Conservation (phyloP, 2,888 invertebrate species). For the Amiota mariae region DNA sequence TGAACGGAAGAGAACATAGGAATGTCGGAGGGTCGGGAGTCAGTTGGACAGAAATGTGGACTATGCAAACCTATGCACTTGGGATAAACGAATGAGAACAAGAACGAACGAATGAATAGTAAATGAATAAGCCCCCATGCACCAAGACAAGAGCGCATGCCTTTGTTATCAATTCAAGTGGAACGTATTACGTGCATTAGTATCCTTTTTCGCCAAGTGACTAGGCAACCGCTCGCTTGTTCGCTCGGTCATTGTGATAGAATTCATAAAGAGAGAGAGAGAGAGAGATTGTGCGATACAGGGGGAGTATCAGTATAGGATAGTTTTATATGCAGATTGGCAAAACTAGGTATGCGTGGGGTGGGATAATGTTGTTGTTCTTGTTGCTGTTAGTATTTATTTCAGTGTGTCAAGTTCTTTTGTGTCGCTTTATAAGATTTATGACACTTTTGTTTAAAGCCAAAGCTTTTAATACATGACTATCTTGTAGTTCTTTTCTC, state of each 20-base stretch:
- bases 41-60: too few species aligned
- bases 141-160: constrained; percentile 31
- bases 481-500: neutral
- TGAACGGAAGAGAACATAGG: too few species aligned
- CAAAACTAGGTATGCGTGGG: neutral
- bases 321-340: too few species aligned
- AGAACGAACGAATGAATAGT: neutral
- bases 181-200: constrained; percentile 68
- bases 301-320: too few species aligned
- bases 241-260: too few species aligned
- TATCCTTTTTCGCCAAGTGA: constrained; percentile 51
- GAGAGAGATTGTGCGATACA: too few species aligned
- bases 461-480: constrained; percentile 53
- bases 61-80: too few species aligned
- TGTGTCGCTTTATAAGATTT: constrained; percentile 63
- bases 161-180: constrained; percentile 62
- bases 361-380: constrained; percentile 19
- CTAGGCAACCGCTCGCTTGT: constrained; percentile 19
- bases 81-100: neutral
- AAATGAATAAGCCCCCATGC: constrained; percentile 19
- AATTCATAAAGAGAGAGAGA: too few species aligned
- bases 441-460: constrained; percentile 66
- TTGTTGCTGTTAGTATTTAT: constrained; percentile 52
- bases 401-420: constrained; percentile 61
- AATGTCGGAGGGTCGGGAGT: too few species aligned